phyloP scores from a whole-genome alignment of 2,797 vertebrate genomes.

The Liasis olivaceus region DNA sequence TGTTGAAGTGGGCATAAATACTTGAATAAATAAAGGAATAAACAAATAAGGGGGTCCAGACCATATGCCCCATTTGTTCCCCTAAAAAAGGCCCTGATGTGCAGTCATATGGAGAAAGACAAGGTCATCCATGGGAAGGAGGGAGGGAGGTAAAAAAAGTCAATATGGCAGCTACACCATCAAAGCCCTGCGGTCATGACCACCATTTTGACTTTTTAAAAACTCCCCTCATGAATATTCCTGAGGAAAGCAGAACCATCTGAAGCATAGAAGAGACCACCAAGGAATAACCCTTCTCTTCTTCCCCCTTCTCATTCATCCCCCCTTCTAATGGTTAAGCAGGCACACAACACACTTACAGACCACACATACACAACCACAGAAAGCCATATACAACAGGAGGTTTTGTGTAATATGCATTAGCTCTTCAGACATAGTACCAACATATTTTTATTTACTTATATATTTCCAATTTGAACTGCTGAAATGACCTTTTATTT shows the following conservation, averaged over 20 bases:
- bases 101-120: neutral
- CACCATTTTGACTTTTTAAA: neutral
- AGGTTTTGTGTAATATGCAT: neutral
- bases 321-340: neutral
- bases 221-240: neutral
- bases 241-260: neutral
- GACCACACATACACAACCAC: neutral
- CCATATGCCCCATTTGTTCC: neutral
- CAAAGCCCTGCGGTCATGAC: neutral
- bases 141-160: neutral
- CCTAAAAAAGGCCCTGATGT: neutral
- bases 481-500: neutral
- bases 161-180: neutral
- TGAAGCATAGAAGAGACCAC: neutral
- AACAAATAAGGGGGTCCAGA: neutral
- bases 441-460: neutral
- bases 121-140: neutral
- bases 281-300: neutral
- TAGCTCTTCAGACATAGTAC: neutral
- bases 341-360: too few species aligned
- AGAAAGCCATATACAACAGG: neutral
- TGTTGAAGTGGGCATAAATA: neutral
- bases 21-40: neutral
- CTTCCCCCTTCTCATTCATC: neutral
- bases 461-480: neutral